These are phyloP conservation scores for Brachionichthys hirsutus DNA, from an alignment of 2,113 vertebrate genomes.

Conservation along the genomic window DNA sequence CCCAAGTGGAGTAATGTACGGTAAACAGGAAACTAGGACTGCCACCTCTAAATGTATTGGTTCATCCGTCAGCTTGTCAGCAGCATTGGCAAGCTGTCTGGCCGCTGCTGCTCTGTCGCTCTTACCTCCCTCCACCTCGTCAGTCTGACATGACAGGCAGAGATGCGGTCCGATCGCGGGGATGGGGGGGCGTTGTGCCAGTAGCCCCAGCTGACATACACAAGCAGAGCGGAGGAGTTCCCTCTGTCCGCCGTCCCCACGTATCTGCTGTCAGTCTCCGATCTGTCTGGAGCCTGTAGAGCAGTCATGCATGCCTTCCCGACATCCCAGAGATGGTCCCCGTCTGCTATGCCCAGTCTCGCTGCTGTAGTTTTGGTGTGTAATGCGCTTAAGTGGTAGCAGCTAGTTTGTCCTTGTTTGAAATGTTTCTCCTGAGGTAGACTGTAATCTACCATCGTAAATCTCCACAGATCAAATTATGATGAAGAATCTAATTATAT, in stretches of 20 bases:
- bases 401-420: constrained; percentile 30
- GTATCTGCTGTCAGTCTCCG: constrained; percentile 44
- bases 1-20: no score
- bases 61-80: constrained; percentile 58
- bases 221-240: constrained; percentile 42
- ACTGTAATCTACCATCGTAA: no score
- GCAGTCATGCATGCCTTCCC: constrained; percentile 49
- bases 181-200: constrained; percentile 43
- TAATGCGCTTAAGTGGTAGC: constrained; percentile 36
- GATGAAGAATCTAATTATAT: no score
- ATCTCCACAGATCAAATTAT: background rate
- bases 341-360: constrained; percentile 22
- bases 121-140: constrained; percentile 59
- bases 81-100: constrained; percentile 62
- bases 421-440: constrained; percentile 16
- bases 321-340: constrained; percentile 23
- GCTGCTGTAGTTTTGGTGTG: constrained; percentile 31
- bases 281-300: constrained; percentile 35
- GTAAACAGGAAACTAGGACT: constrained; percentile 36
- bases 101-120: constrained; percentile 28
- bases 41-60: constrained; percentile 36
- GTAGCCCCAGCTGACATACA: constrained; percentile 56
- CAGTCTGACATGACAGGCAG: constrained; percentile 52
- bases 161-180: constrained; percentile 42
- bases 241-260: constrained; percentile 30